Base-by-base conservation (phyloP, 2,113 vertebrate species). In the Emydura subglobosa region DNA sequence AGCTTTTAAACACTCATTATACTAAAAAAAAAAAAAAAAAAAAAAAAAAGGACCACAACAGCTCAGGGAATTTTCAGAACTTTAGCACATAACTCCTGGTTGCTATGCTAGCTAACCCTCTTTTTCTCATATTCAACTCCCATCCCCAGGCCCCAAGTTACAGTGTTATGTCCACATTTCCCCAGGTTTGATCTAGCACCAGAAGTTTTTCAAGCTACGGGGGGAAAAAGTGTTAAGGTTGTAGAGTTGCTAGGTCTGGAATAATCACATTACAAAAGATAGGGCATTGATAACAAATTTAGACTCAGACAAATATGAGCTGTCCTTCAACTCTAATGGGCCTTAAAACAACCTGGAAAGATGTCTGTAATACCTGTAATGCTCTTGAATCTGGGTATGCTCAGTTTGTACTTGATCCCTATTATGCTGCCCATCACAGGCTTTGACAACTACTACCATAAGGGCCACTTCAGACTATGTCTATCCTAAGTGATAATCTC, bases 1-100 rank as follows among this genome's bases (percentile, higher is more conserved):
- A 98, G 96, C 95, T 98, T 98, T 98, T 97, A 95, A 98, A 96
- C 86, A 96, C 90, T 97, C 68, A 61, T 94, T 97, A 95, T 95
- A 53, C 2, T 79, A 9, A 47, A 84, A 86, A 96, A 86, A 76
- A 93, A 95, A 96, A 88, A 61, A 10, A 55, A 87, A 93, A 91
- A 68, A 57, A 3, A 53, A 39, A 39, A 39, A 39, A 85, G 76
- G 31, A 19, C 25, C 7, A 51, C 0, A 21, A 2, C 11, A 5
- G 11, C 13, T 79, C 87, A 89, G 21, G 53, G 80, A 89, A 82
- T 97, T 97, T 96, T 86, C 93, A 92, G 78, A 95, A 97, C 79
- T 96, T 97, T 95, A 85, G 13, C 55, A 81, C 42, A 55, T 78
- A 87, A 83, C 81, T 96, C 2, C 0, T 88, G 88, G 61, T 90